Evolutionary conservation across 2,113 vertebrate genomes (phyloP), one percentile per base, ranked within the genome.

Genomic region (Okapia johnstoni): DNA sequence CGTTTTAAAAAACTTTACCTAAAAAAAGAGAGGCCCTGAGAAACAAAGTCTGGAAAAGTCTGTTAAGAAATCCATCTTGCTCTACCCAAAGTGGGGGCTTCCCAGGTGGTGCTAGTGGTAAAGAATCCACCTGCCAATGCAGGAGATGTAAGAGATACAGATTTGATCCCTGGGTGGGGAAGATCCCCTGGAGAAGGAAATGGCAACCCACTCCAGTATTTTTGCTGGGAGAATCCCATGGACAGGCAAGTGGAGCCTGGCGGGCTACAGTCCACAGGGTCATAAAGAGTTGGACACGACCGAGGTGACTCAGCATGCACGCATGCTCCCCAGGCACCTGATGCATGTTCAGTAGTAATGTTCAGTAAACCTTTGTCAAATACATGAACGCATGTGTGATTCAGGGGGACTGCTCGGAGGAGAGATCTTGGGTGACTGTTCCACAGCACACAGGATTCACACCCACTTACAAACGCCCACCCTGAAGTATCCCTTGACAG

Each of bases 241-340:
- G 66, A 70, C 66, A 70, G 66, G 66, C 66, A 70, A 70, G 66
- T 0, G 1, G n/a, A 70, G 66, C n/a, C 9, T 40, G 66, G 66
- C 0, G 2, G n/a, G 66, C 66, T 70, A 40, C n/a, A 40, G n/a
- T 23, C 19, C 66, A 40, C n/a, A 70, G 10, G 66, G n/a, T 70
- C n/a, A 40, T n/a, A 40, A 23, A 36, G 66, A 40, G n/a, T 12
- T 40, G 66, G n/a, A 70, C n/a, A 40, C 0, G 2, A 23, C 19
- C 5, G n/a, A 70, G 66, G 19, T 0, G 10, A 70, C 5, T 36
- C n/a, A 12, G 66, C n/a, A 3, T 23, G n/a, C n/a, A 12, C 0
- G 0, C 66, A 23, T 40, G 10, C n/a, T 70, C 19, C n/a, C 66
- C 28, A 57, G n/a, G 57, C 4, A 11, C 66, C 54, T 52, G 43